Evolutionary conservation across 1,140 invertebrate genomes (phyloP).

Genomic region (Conus ventricosus): DNA sequence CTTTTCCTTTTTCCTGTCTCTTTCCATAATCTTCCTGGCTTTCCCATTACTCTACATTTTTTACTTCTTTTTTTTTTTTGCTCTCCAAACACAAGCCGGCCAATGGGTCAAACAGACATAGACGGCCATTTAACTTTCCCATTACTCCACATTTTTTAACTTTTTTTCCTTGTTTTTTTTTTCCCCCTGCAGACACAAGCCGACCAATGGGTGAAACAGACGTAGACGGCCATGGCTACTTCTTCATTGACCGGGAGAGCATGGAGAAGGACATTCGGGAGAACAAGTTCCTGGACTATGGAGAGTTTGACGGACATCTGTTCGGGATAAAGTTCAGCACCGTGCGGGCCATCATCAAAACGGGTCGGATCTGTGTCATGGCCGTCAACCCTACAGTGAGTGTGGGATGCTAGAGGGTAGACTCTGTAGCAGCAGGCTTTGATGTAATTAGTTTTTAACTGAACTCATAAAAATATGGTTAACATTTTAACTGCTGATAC

Average conservation of each 20-base stretch:
- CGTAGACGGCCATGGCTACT: constrained; percentile 95
- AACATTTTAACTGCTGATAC: too few relatives aligned
- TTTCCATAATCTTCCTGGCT: too few relatives aligned
- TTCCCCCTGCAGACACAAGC: constrained; percentile 86
- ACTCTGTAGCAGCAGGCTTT: too few relatives aligned
- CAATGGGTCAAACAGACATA: constrained; percentile 92
- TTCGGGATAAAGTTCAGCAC: constrained; percentile 96
- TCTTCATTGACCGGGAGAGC: constrained; percentile 91
- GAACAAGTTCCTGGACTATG: constrained; percentile 94
- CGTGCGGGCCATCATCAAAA: constrained; percentile 91
- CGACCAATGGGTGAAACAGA: constrained; percentile 92
- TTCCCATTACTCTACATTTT: too few relatives aligned
- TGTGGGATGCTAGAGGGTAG: neutral
- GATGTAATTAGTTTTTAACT: too few relatives aligned
- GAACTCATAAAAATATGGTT: too few relatives aligned
- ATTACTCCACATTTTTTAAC: too few relatives aligned
- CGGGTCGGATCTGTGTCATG: constrained; percentile 97
- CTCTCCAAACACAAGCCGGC: constrained; percentile 90
- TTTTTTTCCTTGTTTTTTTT: too few relatives aligned
- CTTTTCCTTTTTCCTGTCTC: too few relatives aligned
- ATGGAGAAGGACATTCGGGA: constrained; percentile 95
- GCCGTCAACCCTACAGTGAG: constrained; percentile 92
- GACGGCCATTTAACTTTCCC: constrained; percentile 81
- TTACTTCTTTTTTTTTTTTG: too few relatives aligned
- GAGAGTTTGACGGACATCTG: constrained; percentile 94